Evolutionary conservation across 2,797 vertebrate genomes (phyloP), one percentile per base, ranked within the genome.

Genomic region (Sebastes minor): DNA sequence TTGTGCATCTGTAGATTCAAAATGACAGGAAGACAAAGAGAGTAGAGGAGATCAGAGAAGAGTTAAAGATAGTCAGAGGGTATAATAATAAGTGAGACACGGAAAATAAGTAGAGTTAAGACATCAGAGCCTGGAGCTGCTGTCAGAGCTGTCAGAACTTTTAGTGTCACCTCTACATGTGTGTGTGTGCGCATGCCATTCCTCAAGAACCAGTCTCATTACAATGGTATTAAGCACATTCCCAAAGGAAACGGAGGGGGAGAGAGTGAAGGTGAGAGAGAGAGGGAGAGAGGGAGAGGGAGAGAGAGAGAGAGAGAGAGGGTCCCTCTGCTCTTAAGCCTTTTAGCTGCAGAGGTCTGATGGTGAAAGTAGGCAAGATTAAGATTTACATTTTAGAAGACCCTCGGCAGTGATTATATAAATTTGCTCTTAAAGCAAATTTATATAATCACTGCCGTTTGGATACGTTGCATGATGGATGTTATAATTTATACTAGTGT

Each of bases 221-320:
- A 90, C 7, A 0, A 42, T 25, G 80, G 80, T 82, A 90, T 88
- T 88, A 93, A 78, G 73, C 78, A 82, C 85, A 90, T 86, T 90
- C 74, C 78, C 30, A 42, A 64, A 75, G 71, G 38, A 56, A 57
- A 80, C 55, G 6, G 7, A 16, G 8, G 8, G 14, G 16, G 57
- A 1, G 59, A n/a, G 59, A 12, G 28, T 8, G 6, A 18, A 8
- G 22, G 53, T 22, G 53, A 62, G 28, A 14, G 32, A 56, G 62
- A 16, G 22, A 35, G 32, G 49, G 62, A 79, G 55, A 4, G 57
- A 79, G 49, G 2, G 56, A 9, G 33, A 65, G 9, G 74, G 23
- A 61, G 23, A 71, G 49, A 57, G 52, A 3, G 20, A 57, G 23
- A 11, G 14, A 70, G 61, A 16, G 42, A 60, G 12, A 68, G 61